Evolutionary conservation across 1,140 invertebrate genomes (phyloP).

Genomic region (Drosophila grimshawi): DNA sequence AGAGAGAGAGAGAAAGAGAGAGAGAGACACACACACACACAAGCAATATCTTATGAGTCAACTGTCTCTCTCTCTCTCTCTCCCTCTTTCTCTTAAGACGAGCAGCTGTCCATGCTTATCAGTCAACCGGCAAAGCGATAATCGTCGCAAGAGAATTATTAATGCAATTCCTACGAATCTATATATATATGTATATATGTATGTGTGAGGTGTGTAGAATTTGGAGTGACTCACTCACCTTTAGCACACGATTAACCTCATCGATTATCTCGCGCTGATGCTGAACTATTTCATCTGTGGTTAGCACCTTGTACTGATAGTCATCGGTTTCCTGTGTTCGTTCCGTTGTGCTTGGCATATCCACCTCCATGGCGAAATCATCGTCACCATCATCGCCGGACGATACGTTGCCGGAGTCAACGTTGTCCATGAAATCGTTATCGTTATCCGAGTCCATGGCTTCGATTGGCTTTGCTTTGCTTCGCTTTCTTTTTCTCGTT

Average conservation of each 20-base stretch:
- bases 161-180: neutral
- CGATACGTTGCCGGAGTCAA: conserved; percentile 96
- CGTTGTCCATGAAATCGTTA: conserved; percentile 94
- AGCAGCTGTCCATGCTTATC: conserved; percentile 4
- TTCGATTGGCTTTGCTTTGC: conserved; percentile 9
- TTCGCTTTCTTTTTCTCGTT: conserved; percentile 13
- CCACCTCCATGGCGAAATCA: conserved; percentile 95
- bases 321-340: conserved; percentile 93
- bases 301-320: conserved; percentile 96
- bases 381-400: conserved; percentile 94
- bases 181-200: neutral
- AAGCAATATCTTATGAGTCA: neutral
- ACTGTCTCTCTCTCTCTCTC: neutral
- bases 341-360: conserved; percentile 88
- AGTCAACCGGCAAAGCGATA: conserved; percentile 18
- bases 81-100: neutral
- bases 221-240: conserved; percentile 88
- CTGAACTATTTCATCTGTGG: conserved; percentile 97
- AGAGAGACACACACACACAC: conserved; percentile 2
- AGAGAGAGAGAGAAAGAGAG: neutral
- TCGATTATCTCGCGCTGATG: conserved; percentile 99
- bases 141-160: neutral
- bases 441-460: conserved; percentile 92
- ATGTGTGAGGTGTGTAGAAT: too few relatives aligned
- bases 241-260: conserved; percentile 95